A percentile compares a stretch with the other conserved stretches of the same genome.
Evolutionary conservation across 2,888 invertebrate species (phyloP).

Genomic region (Archaeoteleia sp.): DNA sequence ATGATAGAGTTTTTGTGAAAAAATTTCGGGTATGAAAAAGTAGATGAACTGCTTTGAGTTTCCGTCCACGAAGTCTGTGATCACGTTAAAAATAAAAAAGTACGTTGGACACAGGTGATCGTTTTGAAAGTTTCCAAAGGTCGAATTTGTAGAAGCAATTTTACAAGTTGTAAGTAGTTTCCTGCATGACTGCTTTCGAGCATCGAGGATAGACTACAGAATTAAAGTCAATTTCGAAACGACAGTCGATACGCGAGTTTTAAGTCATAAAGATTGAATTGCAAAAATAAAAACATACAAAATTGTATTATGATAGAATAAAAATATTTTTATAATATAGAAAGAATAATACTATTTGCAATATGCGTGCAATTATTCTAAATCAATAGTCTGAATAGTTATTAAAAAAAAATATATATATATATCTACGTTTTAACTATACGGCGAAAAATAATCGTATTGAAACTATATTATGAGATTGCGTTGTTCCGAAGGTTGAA

Average conservation of each 20-base stretch:
- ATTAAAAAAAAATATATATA: too few species aligned
- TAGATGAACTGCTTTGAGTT: too few species aligned
- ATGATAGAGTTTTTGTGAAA: too few species aligned
- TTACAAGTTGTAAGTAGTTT: slow-evolving; percentile 64
- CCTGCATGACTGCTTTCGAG: slow-evolving; percentile 55
- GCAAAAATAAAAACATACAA: slow-evolving; percentile 10
- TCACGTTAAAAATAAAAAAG: slow-evolving; percentile 21
- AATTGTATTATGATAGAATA: not conserved
- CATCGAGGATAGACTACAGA: slow-evolving; percentile 35
- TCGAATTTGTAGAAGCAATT: slow-evolving; percentile 58
- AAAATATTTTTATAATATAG: too few species aligned
- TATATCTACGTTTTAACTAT: too few species aligned
- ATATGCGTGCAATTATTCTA: too few species aligned
- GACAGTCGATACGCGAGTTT: slow-evolving; percentile 17
- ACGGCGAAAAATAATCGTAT: too few species aligned
- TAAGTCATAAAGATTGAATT: slow-evolving; percentile 20
- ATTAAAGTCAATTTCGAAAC: slow-evolving; percentile 30
- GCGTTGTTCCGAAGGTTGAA: too few species aligned
- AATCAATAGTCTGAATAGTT: too few species aligned
- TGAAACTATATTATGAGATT: too few species aligned
- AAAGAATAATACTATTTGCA: too few species aligned
- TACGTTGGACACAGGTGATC: slow-evolving; percentile 59
- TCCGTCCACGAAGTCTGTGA: not conserved
- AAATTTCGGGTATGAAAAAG: too few species aligned
- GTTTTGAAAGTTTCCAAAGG: slow-evolving; percentile 53